phyloP scores from a whole-genome alignment of 1,140 invertebrate species.

The Drosophila novamexicana region DNA sequence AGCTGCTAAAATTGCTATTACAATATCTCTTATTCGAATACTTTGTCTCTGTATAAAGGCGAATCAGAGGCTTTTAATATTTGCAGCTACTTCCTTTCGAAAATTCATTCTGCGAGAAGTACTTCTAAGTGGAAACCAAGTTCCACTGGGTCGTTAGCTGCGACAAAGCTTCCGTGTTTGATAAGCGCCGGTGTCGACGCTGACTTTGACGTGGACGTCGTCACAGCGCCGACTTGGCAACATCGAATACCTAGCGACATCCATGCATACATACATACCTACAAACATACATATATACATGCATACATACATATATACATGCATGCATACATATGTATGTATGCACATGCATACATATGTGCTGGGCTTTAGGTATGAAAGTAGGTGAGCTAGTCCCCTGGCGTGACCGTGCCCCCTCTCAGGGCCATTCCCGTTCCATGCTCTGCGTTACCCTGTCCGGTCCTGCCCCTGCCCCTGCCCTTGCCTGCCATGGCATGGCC shows the following conservation, averaged over 20 bases:
- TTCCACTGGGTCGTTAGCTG: conserved; percentile 29
- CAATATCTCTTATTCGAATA: no score
- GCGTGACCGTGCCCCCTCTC: neutral
- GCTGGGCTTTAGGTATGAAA: conserved; percentile 16
- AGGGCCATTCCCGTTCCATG: neutral
- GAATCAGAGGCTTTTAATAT: no score
- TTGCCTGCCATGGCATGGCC: conserved; percentile 7
- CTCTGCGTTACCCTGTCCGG: conserved; percentile 7
- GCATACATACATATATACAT: neutral
- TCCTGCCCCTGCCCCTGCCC: neutral
- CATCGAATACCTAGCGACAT: conserved; percentile 32
- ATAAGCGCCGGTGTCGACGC: conserved; percentile 51
- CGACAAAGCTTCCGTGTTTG: conserved; percentile 73
- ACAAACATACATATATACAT: neutral
- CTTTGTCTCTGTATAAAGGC: no score
- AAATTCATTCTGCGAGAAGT: no score
- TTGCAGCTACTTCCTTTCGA: no score
- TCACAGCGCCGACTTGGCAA: conserved; percentile 47
- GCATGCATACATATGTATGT: no score
- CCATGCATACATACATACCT: neutral
- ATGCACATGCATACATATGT: no score
- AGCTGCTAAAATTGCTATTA: no score
- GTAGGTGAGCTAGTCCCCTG: conserved; percentile 15
- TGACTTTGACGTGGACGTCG: conserved; percentile 19
- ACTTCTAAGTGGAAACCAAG: no score